phyloP scores from a whole-genome alignment of 2,888 invertebrate genomes.

The Spodoptera exigua region DNA sequence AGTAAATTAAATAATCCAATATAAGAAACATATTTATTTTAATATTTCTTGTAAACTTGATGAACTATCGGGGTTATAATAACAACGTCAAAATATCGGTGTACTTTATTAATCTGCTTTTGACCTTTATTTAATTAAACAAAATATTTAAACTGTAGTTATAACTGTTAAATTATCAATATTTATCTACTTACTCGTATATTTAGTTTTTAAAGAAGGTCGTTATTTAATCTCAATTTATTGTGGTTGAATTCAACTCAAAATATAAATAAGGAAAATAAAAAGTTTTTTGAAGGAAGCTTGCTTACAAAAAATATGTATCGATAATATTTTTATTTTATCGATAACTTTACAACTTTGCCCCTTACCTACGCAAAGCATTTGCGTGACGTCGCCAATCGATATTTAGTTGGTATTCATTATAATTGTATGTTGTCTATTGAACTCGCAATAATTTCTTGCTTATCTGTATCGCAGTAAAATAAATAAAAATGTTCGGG shows the following conservation, averaged over 20 bases:
- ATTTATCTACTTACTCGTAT: slow-evolving; percentile 10
- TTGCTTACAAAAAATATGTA: no score
- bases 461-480: slow-evolving; percentile 63
- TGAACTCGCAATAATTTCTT: slow-evolving; percentile 75
- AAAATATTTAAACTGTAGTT: slow-evolving; percentile 25
- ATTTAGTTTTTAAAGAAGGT: no score
- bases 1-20: background rate
- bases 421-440: slow-evolving; percentile 80
- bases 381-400: slow-evolving; percentile 78
- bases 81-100: slow-evolving; percentile 56
- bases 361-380: slow-evolving; percentile 52
- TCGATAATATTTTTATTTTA: background rate
- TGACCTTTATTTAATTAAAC: slow-evolving; percentile 57
- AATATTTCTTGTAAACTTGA: slow-evolving; percentile 35
- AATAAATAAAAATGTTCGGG: slow-evolving; percentile 58
- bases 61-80: slow-evolving; percentile 57
- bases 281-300: no score
- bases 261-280: no score
- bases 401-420: slow-evolving; percentile 80
- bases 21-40: slow-evolving; percentile 47
- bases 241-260: no score
- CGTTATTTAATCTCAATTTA: no score
- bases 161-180: slow-evolving; percentile 21
- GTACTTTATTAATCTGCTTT: slow-evolving; percentile 45
- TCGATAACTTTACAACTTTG: slow-evolving; percentile 13